phyloP scores from a whole-genome alignment of 2,113 vertebrate genomes.

The Xiphophorus maculatus region DNA sequence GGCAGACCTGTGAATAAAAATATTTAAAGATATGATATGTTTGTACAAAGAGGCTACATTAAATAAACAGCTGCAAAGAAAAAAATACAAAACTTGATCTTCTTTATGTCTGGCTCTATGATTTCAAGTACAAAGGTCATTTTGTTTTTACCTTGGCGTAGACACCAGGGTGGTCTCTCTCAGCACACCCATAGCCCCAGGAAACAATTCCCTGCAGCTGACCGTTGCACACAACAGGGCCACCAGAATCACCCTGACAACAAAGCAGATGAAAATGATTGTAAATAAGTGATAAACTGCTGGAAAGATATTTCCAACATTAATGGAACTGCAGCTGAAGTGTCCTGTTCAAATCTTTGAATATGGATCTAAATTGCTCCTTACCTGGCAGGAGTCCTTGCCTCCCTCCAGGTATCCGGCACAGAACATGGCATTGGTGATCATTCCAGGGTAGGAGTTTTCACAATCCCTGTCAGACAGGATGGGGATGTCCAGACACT shows the following conservation, averaged over 20 bases:
- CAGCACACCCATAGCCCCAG: conserved; percentile 81
- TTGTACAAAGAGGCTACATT: too few relatives aligned
- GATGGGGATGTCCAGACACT: conserved; percentile 84
- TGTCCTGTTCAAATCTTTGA: background rate
- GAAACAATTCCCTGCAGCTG: conserved; percentile 83
- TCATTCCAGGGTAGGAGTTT: conserved; percentile 60
- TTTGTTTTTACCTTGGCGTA: conserved; percentile 71
- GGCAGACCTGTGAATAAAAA: conserved; percentile 56
- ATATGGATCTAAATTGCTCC: background rate
- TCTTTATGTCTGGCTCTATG: too few relatives aligned
- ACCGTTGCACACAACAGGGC: conserved; percentile 81
- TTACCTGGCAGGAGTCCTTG: conserved; percentile 68
- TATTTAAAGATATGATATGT: too few relatives aligned
- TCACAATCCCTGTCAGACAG: conserved; percentile 76
- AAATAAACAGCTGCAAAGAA: too few relatives aligned
- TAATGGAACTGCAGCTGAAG: background rate
- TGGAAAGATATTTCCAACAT: background rate
- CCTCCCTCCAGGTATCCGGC: conserved; percentile 84
- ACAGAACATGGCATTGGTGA: conserved; percentile 85
- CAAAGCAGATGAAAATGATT: background rate
- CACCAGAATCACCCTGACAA: conserved; percentile 84
- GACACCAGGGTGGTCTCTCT: conserved; percentile 75
- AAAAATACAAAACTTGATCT: too few relatives aligned
- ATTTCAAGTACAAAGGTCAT: background rate
- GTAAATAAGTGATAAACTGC: background rate